Evolutionary conservation across 2,113 vertebrate genomes (phyloP).

Genomic region (Pionites leucogaster): DNA sequence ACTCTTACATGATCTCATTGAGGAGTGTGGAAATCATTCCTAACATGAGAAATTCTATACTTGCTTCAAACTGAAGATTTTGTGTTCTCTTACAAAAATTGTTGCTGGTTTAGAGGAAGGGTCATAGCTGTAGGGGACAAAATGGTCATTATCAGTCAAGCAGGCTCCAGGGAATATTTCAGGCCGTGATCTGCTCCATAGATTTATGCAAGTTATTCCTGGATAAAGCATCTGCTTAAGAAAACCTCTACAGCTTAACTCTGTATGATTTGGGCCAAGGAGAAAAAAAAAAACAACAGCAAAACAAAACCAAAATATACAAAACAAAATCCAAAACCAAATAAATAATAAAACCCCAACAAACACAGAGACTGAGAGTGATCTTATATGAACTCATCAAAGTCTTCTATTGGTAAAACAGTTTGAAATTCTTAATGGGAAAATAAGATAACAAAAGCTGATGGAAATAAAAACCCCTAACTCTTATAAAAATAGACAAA

Average conservation of each 20-base stretch:
- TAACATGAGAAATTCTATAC: not conserved
- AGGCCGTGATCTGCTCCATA: not conserved
- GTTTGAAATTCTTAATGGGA: not conserved
- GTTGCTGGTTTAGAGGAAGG: not conserved
- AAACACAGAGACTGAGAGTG: accelerated
- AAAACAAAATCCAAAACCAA: not conserved
- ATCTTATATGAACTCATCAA: not conserved
- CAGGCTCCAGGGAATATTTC: not conserved
- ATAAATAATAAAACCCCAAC: not conserved
- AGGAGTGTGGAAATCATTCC: not conserved
- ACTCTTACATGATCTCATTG: not conserved
- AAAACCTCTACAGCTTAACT: not conserved
- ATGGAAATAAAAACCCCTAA: not conserved
- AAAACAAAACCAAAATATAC: not conserved
- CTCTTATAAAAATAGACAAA: not conserved
- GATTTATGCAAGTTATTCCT: not conserved
- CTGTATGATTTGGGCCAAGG: not conserved
- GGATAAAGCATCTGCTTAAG: not conserved
- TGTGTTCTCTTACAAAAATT: not conserved
- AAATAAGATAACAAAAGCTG: not conserved
- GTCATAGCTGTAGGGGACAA: not conserved
- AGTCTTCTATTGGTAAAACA: not conserved
- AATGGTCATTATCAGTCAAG: not conserved
- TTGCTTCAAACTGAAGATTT: not conserved
- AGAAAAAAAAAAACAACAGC: not conserved